These are phyloP conservation scores for Drosophila anomalata DNA, from an alignment of 2,888 invertebrate genomes.

Conservation along the genomic window DNA sequence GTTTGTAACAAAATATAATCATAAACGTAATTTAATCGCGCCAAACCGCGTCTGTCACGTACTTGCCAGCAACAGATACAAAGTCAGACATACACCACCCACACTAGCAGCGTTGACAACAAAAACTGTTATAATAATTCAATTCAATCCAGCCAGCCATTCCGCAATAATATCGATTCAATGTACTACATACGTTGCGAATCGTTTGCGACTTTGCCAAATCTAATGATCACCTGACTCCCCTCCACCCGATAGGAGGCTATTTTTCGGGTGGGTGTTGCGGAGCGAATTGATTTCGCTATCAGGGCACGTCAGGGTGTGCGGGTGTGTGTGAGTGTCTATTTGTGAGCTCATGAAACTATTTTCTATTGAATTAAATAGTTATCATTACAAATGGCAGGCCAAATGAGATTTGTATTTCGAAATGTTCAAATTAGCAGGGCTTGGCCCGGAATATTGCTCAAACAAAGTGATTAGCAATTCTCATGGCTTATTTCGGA, in stretches of 20 bases:
- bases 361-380: conserved; percentile 78
- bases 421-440: conserved; percentile 7
- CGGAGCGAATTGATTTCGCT: conserved; percentile 70
- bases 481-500: not conserved
- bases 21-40: conserved; percentile 80
- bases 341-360: conserved; percentile 51
- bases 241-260: not conserved
- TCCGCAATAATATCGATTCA: conserved; percentile 67
- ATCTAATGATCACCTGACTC: conserved; percentile 65
- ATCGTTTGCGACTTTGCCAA: conserved; percentile 69
- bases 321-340: conserved; percentile 5
- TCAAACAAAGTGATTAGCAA: conserved; percentile 18
- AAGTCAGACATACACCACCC: conserved; percentile 9
- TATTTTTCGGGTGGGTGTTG: conserved; percentile 5
- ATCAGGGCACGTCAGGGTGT: conserved; percentile 71
- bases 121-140: conserved; percentile 79
- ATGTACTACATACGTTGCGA: conserved; percentile 65
- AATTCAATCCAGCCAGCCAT: conserved; percentile 67
- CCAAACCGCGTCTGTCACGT: conserved; percentile 79
- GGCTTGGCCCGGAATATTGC: not conserved
- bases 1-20: conserved; percentile 77
- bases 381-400: conserved; percentile 75
- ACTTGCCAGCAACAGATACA: conserved; percentile 68
- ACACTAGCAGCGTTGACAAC: conserved; percentile 68
- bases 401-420: conserved; percentile 55